Evolutionary conservation across 2,113 vertebrate species (phyloP).

Genomic region (Petromus typicus): DNA sequence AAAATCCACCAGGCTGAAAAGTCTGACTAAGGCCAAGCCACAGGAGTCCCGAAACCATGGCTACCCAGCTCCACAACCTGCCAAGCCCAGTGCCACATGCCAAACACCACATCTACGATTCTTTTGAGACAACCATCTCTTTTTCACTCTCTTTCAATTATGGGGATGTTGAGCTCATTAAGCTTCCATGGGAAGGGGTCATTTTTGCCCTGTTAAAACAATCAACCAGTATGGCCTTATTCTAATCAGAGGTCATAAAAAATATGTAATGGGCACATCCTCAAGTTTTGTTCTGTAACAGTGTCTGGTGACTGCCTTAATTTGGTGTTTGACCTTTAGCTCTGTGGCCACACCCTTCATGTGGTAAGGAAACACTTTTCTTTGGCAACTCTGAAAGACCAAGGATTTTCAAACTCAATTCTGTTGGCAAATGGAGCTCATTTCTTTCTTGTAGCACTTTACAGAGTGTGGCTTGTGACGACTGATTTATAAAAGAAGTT

Average conservation of each 20-base stretch:
- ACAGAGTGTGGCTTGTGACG: not conserved
- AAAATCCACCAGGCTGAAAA: not conserved
- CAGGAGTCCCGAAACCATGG: not conserved
- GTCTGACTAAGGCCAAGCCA: not conserved
- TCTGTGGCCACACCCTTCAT: not conserved
- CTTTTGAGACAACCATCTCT: not conserved
- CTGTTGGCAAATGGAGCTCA: not conserved
- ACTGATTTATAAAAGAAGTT: not conserved
- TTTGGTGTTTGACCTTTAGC: not conserved
- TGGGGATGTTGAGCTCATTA: constrained; percentile 18
- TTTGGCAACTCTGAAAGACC: not conserved
- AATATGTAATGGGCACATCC: not conserved
- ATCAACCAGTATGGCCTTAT: not conserved
- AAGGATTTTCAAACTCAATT: not conserved
- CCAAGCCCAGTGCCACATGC: not conserved
- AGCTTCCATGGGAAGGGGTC: not conserved
- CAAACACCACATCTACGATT: not conserved
- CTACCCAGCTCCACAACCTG: not conserved
- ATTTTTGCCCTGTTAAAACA: not conserved
- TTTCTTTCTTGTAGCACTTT: not conserved
- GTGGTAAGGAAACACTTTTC: not conserved
- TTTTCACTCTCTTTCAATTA: not conserved
- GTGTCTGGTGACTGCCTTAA: not conserved
- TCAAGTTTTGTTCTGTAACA: not conserved
- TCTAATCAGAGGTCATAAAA: not conserved